Evolutionary conservation across 2,113 vertebrate species (phyloP).

Genomic region (Aspiorhynchus laticeps): DNA sequence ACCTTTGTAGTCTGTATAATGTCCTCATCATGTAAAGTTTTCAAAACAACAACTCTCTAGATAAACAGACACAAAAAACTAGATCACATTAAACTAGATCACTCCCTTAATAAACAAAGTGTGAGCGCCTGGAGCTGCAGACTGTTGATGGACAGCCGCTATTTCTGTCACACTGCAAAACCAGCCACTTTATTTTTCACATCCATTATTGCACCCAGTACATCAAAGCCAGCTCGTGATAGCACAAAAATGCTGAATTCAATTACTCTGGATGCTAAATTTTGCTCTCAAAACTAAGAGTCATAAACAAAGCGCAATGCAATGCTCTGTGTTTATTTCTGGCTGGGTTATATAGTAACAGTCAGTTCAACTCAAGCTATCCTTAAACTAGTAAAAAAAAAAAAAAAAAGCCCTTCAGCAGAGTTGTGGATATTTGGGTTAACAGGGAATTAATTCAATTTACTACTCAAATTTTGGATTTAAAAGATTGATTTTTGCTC

Average conservation of each 20-base stretch:
- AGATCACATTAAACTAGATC: background rate
- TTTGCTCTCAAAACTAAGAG: background rate
- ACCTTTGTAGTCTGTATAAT: background rate
- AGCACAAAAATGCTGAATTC: background rate
- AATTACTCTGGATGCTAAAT: background rate
- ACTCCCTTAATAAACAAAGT: background rate
- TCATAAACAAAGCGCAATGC: background rate
- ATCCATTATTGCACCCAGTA: background rate
- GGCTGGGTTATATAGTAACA: background rate
- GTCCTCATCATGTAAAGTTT: background rate
- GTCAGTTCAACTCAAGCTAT: background rate
- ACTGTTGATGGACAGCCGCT: background rate
- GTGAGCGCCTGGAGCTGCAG: background rate
- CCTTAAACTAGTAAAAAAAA: background rate
- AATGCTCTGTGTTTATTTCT: background rate
- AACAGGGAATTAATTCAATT: background rate
- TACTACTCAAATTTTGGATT: background rate
- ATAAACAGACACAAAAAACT: background rate
- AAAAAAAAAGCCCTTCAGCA: background rate
- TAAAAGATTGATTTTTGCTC: background rate
- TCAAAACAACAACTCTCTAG: background rate
- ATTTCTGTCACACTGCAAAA: conserved; percentile 27
- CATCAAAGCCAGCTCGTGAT: background rate
- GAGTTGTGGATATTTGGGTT: background rate
- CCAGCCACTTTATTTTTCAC: background rate